Evolutionary conservation across 2,113 vertebrate species (phyloP).

Genomic region (Thamnophis sirtalis): DNA sequence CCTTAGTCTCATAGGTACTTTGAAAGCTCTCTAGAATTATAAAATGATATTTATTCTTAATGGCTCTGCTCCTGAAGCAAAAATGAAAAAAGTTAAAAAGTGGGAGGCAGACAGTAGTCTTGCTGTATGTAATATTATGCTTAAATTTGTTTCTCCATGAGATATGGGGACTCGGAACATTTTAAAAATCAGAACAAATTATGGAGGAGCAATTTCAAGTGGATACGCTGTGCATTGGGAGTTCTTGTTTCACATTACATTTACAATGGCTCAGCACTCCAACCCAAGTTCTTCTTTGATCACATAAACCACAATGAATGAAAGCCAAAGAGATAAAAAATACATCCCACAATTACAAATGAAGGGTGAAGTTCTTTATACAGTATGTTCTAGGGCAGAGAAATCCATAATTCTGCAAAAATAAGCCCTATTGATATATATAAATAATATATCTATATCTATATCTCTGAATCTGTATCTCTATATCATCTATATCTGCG

Average conservation of each 20-base stretch:
- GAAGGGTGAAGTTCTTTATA: not conserved
- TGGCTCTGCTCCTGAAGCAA: not conserved
- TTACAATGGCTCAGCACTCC: not conserved
- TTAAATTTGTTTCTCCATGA: slow-evolving; percentile 8
- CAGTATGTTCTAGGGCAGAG: slow-evolving; percentile 2
- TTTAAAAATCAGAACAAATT: slow-evolving; percentile 26
- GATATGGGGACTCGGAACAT: slow-evolving; percentile 8
- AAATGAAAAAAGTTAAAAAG: not conserved
- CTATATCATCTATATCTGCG: too few species aligned
- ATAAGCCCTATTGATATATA: not conserved
- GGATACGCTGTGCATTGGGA: not conserved
- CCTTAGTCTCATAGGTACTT: slow-evolving; percentile 1
- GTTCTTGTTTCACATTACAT: not conserved
- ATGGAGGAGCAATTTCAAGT: slow-evolving; percentile 30
- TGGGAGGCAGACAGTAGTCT: not conserved
- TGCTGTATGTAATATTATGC: not conserved
- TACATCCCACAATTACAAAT: not conserved
- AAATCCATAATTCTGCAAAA: not conserved
- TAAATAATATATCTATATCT: not conserved
- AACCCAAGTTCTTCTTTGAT: not conserved
- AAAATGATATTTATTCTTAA: slow-evolving; percentile 11
- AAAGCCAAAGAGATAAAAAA: not conserved
- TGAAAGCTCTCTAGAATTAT: slow-evolving; percentile 1
- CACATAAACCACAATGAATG: not conserved
- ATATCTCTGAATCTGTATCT: too few species aligned